Base-by-base conservation (phyloP, 2,888 invertebrate genomes). In the Nemotelus nigrinus region DNA sequence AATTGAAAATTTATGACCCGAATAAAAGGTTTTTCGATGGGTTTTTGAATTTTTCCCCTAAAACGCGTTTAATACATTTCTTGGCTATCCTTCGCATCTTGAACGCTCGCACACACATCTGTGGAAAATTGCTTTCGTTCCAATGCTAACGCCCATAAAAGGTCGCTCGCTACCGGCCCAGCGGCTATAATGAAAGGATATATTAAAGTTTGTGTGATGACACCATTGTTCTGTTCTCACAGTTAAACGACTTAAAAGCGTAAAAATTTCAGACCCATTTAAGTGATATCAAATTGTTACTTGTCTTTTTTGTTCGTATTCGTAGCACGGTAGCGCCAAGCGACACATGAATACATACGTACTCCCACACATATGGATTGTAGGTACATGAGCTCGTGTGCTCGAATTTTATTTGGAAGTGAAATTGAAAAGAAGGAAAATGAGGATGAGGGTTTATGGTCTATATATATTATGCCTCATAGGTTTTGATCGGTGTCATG, bases 211-310 rank as follows among this genome's bases (percentile, higher is more conserved):
- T 10, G 47, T 60, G 47, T 60, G 47, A 41, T 58, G 39, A 47
- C 39, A 43, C 10, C 41, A 74, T 74, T 74, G 63, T 63, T 63
- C 48, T 45, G 48, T 55, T 50, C 45, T 63, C 8, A 39, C 53
- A 25, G 77, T 77, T 77, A 72, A 72, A 77, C 65, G 63, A 77
- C 72, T 72, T 72, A 64, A 65, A 47, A 72, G 50, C 45, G 55
- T 58, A 78, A 71, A 63, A 72, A 65, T 57, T 45, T 71, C 67
- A 58, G 58, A 71, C 43, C 65, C 76, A 72, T 71, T 78, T 72
- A 78, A 65, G 68, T 58, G 47, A 50, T 63, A 78, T 76, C 76
- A 76, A 76, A 57, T 76, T 76, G 25, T 25, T 25, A 25, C 25
- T 25, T 25, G 25, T 44, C 39, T 58, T 7, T 53, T 48, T 48